Percentiles rank a stretch among this genome's conserved stretches.
These are phyloP conservation scores for Porites australiensis DNA, from an alignment of 64 coral and sea anemone genomes.

Conservation along the genomic window DNA sequence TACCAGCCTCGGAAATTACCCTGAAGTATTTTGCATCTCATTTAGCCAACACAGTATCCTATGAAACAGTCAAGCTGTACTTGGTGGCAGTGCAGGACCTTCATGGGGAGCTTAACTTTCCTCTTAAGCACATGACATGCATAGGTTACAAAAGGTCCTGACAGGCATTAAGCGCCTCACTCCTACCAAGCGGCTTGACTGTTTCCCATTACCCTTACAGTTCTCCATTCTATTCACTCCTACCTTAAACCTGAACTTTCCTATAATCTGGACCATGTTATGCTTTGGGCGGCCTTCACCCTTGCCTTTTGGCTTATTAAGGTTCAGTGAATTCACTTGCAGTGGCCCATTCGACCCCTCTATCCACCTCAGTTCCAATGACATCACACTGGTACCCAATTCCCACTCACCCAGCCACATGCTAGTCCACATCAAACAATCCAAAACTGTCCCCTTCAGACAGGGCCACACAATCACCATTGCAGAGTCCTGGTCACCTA, in stretches of 20 bases:
- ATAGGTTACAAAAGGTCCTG: not conserved
- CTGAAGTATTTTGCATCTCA: conserved; percentile 26
- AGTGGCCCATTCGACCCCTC: not conserved
- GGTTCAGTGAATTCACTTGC: conserved; percentile 25
- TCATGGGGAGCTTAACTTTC: not conserved
- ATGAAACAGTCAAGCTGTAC: not conserved
- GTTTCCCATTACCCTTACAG: not conserved
- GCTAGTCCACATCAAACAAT: no score
- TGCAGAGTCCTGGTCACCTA: no score
- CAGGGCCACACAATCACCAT: no score
- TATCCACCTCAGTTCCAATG: no score
- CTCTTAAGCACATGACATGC: not conserved
- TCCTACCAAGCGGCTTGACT: not conserved
- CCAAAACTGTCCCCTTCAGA: no score
- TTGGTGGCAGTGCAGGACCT: not conserved
- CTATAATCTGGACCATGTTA: not conserved
- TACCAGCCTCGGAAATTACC: not conserved
- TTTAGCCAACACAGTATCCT: not conserved
- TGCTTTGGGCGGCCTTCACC: conserved; percentile 37
- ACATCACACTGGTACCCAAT: no score
- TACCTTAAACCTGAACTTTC: not conserved
- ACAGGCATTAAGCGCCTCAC: conserved; percentile 3
- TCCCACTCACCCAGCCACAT: no score
- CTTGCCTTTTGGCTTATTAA: conserved; percentile 29
- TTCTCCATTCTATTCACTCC: not conserved